Percentiles rank a stretch among this genome's conserved stretches.
phyloP scores from a whole-genome alignment of 2,113 vertebrate genomes.

The Tetrax tetrax region DNA sequence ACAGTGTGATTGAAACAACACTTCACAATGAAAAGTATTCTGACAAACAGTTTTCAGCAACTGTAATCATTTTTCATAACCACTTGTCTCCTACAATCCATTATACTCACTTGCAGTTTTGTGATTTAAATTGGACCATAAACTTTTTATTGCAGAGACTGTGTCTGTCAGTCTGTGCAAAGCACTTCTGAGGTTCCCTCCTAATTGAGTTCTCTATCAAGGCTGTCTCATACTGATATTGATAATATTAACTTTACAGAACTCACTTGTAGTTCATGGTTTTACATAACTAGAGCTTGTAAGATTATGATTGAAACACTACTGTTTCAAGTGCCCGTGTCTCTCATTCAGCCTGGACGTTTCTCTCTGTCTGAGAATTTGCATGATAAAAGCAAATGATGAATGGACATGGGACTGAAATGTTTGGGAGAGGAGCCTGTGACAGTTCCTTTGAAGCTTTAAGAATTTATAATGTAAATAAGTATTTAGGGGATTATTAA shows the following conservation, averaged over 20 bases:
- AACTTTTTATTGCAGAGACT: background rate
- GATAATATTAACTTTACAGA: background rate
- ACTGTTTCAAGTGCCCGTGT: background rate
- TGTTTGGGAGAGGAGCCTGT: slow-evolving; percentile 8
- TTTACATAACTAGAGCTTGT: background rate
- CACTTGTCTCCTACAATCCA: background rate
- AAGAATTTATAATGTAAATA: slow-evolving; percentile 53
- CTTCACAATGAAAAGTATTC: background rate
- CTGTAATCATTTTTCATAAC: background rate
- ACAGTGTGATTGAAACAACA: background rate
- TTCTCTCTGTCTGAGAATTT: slow-evolving; percentile 6
- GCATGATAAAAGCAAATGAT: slow-evolving; percentile 23
- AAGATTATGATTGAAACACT: background rate
- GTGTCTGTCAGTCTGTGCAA: background rate
- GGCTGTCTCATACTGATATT: background rate
- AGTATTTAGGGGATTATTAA: slow-evolving; percentile 35
- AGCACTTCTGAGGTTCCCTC: background rate
- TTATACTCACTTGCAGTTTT: background rate
- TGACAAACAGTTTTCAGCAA: background rate
- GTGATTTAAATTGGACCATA: background rate
- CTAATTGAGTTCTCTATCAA: background rate
- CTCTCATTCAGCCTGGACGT: background rate
- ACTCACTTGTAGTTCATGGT: background rate
- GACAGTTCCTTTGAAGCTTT: slow-evolving; percentile 46
- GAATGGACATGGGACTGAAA: slow-evolving; percentile 34